Evolutionary conservation across 2,113 vertebrate genomes (phyloP).

Genomic region (Emydocephalus ijimae): DNA sequence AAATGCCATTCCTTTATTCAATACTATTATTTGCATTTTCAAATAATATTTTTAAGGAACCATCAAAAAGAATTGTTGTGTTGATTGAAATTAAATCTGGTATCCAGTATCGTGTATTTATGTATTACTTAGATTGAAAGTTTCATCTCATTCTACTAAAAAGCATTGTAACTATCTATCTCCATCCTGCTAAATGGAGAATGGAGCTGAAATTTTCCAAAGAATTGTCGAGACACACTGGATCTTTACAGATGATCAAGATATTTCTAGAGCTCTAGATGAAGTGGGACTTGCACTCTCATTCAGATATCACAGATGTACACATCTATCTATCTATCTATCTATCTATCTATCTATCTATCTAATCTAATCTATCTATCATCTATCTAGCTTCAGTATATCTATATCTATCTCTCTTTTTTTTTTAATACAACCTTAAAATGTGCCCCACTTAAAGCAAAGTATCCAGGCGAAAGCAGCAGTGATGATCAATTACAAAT

Average conservation of each 20-base stretch:
- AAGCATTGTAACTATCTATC: not conserved
- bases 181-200: not conserved
- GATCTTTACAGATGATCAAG: not conserved
- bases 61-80: not conserved
- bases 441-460: conserved; percentile 37
- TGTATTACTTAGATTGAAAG: not conserved
- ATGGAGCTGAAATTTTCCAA: not conserved
- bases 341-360: no score
- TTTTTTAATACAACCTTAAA: not conserved
- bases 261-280: not conserved
- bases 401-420: no score
- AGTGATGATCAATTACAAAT: conserved; percentile 49
- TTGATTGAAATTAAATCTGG: not conserved
- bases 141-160: not conserved
- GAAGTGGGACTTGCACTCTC: not conserved
- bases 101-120: not conserved
- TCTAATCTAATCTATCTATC: no score
- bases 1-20: not conserved
- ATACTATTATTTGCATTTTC: not conserved
- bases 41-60: not conserved
- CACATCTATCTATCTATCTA: not conserved
- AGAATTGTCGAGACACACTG: not conserved
- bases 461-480: conserved; percentile 57
- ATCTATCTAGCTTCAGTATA: no score
- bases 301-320: not conserved